Base-by-base conservation (phyloP, 2,888 invertebrate species). In the Scaptomyza tumidula region DNA sequence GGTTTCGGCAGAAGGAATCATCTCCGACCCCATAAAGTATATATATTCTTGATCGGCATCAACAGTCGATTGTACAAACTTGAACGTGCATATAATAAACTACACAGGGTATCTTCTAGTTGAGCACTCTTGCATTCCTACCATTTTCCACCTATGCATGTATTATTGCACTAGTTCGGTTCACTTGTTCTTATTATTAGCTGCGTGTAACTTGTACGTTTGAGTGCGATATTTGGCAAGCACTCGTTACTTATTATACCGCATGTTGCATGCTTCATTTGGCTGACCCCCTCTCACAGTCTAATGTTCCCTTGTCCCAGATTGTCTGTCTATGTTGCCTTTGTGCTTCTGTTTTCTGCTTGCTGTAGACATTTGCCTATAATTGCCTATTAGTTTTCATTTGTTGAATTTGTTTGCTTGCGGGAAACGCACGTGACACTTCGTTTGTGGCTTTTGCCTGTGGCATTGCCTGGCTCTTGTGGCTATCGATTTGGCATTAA, bases 301-400 rank as follows among this genome's bases (percentile, higher is more conserved):
- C 61, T 43, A 7, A 11, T 13, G 14, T 29, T 1, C 13, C 14
- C 48, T 9, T 14, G 37, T n/a, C 14, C 4, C 16, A 0, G n/a
- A n/a, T 52, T 13, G 1, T 33, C 24, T 16, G 27, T 11, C 33
- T 43, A 6, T 33, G 1, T 14, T 29, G 33, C 6, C 35, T 14
- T 3, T 19, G 16, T n/a, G 37, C n/a, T 37, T 35, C 0, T 14
- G 37, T 39, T 39, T 33, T 7, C 9, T 9, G 19, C 13, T 60
- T 24, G 24, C 3, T 24, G 24, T 24, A 24, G 4, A 79, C 81
- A 73, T 81, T 78, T 82, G 77, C 80, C 55, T 80, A 70, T 89
- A 83, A 89, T 89, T 83, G 89, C 79, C 89, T 81, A 83, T 83
- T 89, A 83, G 89, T 85, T 83, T 85, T 75, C 88, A 87, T 82